A percentile compares a stretch with the other conserved stretches of the same genome.
phyloP scores from a whole-genome alignment of 2,888 invertebrate genomes.

The Ichneumoninae sp. region DNA sequence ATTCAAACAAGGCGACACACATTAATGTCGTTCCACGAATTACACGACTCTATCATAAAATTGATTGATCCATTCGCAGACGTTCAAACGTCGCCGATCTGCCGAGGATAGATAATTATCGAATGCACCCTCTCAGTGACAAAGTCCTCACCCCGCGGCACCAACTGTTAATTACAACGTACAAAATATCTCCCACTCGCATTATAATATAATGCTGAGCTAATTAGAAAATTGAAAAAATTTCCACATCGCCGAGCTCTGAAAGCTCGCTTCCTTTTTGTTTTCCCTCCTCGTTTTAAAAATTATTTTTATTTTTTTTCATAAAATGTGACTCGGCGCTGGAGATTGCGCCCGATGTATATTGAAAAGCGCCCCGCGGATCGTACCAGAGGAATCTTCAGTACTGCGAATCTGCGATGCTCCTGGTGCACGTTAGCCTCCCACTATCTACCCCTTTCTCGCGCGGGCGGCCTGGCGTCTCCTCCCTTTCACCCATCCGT shows the following conservation, averaged over 20 bases:
- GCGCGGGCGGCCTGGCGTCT: slow-evolving; percentile 64
- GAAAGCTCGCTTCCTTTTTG: background rate
- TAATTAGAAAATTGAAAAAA: slow-evolving; percentile 8
- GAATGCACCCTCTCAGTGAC: background rate
- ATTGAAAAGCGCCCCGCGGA: slow-evolving; percentile 70
- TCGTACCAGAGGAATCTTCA: slow-evolving; percentile 77
- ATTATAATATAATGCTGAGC: background rate
- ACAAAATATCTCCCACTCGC: background rate
- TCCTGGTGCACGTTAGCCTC: slow-evolving; percentile 53
- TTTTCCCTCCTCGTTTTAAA: background rate
- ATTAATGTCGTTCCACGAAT: background rate
- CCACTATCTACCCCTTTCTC: slow-evolving; percentile 47
- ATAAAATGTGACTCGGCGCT: background rate
- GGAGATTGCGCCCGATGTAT: slow-evolving; percentile 6
- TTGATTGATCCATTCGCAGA: background rate
- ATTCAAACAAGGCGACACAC: background rate
- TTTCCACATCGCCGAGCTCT: background rate
- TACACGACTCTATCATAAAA: background rate
- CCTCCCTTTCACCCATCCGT: slow-evolving; percentile 67
- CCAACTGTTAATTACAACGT: background rate
- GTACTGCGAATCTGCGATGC: slow-evolving; percentile 71
- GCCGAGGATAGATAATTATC: background rate
- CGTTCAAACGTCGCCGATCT: background rate
- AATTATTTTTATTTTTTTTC: background rate
- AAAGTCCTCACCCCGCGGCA: background rate